Conservation (phyloP, 2,888 invertebrate genomes). For the Eupithecia vulgata region DNA sequence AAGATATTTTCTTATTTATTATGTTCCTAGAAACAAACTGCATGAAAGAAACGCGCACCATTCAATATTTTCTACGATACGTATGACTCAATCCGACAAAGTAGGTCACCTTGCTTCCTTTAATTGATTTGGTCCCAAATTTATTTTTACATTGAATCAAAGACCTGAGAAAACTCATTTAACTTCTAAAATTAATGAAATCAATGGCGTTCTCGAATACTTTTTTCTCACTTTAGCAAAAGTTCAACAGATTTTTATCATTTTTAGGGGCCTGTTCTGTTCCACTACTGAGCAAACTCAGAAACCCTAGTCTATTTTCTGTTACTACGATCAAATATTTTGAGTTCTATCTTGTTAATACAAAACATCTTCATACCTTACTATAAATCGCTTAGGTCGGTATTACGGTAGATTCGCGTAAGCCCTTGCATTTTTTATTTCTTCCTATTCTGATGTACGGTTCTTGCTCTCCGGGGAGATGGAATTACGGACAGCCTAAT, state of each 20-base stretch:
- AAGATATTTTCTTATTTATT: not conserved
- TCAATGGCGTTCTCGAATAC: not conserved
- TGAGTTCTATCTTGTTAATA: not conserved
- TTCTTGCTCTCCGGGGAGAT: conserved; percentile 26
- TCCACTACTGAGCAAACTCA: not conserved
- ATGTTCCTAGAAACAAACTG: not conserved
- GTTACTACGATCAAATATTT: not conserved
- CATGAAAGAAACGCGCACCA: not conserved
- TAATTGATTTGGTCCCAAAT: not conserved
- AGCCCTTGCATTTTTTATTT: conserved; percentile 19
- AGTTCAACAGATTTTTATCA: not conserved
- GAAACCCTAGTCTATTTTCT: not conserved
- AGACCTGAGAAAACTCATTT: not conserved
- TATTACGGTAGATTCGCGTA: conserved; percentile 11
- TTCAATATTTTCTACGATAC: not conserved
- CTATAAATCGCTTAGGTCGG: conserved; percentile 5
- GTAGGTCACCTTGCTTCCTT: not conserved
- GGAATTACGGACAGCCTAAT: conserved; percentile 35
- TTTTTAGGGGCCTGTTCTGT: not conserved
- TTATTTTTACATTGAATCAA: not conserved
- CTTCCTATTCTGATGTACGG: conserved; percentile 28
- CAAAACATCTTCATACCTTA: conserved; percentile 2
- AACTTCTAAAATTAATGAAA: not conserved
- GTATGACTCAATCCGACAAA: not conserved
- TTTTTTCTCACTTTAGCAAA: not conserved